Evolutionary conservation across 2,888 invertebrate genomes (phyloP), one percentile per base, ranked within the genome.

Genomic region (Stenichneumon culpator): DNA sequence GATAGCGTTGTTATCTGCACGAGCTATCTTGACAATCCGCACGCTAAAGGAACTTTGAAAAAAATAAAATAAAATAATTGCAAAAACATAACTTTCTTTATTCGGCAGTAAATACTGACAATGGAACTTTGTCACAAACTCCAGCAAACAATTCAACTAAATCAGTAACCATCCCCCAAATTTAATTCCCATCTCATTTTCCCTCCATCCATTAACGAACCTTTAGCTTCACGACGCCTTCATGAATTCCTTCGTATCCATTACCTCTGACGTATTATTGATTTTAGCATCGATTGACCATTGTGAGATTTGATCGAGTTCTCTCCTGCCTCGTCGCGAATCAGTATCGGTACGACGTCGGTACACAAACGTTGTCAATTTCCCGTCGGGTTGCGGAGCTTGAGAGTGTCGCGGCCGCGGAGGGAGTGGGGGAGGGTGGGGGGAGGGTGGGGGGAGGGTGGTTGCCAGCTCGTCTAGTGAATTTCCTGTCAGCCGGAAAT

Each of bases 401-500:
- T 14, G 22, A 50, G 28, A 52, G 39, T 32, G 60, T 32, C 60
- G 28, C 60, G 32, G 28, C 16, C 44, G 57, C 22, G 57, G 57
- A 16, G 39, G 39, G 2, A 2, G 7, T 39, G 7, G 2, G 11
- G 0, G 39, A 2, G 11, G 39, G 9, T 1, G 39, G 2, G 9
- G 9, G 5, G 5, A 3, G 39, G 39, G 39, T 7, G 2, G 9
- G 9, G 9, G 1, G 32, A 5, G 32, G 39, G 2, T 9, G 47
- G 68, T 28, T 68, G 50, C 70, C 32, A 39, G 54, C 75, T 79
- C 74, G 79, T 70, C 69, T 52, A 75, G 79, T 74, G 83, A 83
- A 83, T 83, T 83, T 83, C 83, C 79, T 68, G 79, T 70, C 79
- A 79, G 79, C 65, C 75, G 83, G 83, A 83, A 83, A 83, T 83